These are phyloP conservation scores for Drepana arcuata DNA, from an alignment of 1,140 invertebrate species.

Conservation along the genomic window DNA sequence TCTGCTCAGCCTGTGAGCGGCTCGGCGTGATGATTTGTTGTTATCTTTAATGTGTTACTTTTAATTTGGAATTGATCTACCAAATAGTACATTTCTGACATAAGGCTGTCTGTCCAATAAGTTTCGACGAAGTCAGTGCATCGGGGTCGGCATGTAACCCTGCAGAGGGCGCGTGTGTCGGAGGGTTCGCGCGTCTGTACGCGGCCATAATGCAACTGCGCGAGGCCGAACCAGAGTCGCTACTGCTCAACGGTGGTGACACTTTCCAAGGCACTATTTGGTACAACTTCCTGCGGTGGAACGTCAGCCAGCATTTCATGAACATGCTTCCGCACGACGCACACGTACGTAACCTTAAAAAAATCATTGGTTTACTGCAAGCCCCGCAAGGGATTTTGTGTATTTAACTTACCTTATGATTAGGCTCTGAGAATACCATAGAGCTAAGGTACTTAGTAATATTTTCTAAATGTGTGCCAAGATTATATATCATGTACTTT, in stretches of 20 bases:
- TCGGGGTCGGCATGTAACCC: slow-evolving; percentile 75
- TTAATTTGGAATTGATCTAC: too few species aligned
- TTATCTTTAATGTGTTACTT: too few species aligned
- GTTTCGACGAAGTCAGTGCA: slow-evolving; percentile 80
- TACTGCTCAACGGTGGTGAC: slow-evolving; percentile 88
- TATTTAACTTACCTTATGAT: too few species aligned
- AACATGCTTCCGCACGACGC: slow-evolving; percentile 84
- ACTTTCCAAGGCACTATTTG: slow-evolving; percentile 90
- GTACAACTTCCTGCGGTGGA: slow-evolving; percentile 85
- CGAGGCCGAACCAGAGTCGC: slow-evolving; percentile 74
- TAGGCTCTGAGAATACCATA: too few species aligned
- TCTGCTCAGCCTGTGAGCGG: too few species aligned
- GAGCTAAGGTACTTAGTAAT: too few species aligned
- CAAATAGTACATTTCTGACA: not conserved
- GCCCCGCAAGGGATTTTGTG: too few species aligned
- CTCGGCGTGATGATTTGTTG: too few species aligned
- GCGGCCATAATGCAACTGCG: slow-evolving; percentile 71
- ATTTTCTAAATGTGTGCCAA: too few species aligned
- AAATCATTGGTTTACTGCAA: too few species aligned
- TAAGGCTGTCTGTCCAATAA: slow-evolving; percentile 30
- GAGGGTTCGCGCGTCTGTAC: slow-evolving; percentile 81
- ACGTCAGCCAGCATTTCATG: slow-evolving; percentile 82
- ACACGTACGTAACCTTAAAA: slow-evolving; percentile 75
- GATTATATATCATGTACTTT: too few species aligned
- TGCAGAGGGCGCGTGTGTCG: slow-evolving; percentile 71